These are phyloP conservation scores for Drosophila leontia DNA, from an alignment of 1,140 invertebrate genomes.

Conservation along the genomic window DNA sequence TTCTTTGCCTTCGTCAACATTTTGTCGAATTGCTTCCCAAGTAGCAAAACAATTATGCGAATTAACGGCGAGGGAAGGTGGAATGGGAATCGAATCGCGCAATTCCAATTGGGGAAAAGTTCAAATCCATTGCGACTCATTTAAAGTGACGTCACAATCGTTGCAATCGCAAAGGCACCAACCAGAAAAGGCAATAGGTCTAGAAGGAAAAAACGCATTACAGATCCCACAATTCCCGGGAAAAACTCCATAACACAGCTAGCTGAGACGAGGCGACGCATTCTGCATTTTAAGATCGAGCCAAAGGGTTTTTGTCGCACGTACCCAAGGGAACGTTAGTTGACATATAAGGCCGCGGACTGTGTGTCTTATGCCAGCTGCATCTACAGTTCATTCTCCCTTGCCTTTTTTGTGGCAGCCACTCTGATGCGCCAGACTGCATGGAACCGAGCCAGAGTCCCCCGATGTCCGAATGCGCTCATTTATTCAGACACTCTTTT, in stretches of 20 bases:
- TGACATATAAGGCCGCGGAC: slow-evolving; percentile 42
- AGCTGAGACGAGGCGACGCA: slow-evolving; percentile 15
- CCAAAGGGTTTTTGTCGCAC: slow-evolving; percentile 46
- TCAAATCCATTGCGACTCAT: slow-evolving; percentile 42
- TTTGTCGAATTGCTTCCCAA: slow-evolving; percentile 59
- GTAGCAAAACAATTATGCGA: slow-evolving; percentile 57
- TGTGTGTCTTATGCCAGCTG: slow-evolving; percentile 13
- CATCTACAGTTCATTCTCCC: slow-evolving; percentile 14
- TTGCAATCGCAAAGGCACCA: not conserved
- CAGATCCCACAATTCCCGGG: slow-evolving; percentile 44
- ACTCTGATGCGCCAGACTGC: slow-evolving; percentile 44
- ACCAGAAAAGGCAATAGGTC: slow-evolving; percentile 26
- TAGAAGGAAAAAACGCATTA: slow-evolving; percentile 31
- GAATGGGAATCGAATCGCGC: slow-evolving; percentile 12
- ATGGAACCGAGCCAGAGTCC: slow-evolving; percentile 29
- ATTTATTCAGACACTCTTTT: slow-evolving; percentile 39
- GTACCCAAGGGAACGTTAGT: slow-evolving; percentile 55
- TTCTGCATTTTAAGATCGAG: slow-evolving; percentile 55
- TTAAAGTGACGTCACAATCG: slow-evolving; percentile 42
- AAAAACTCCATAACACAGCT: slow-evolving; percentile 48
- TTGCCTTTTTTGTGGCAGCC: slow-evolving; percentile 18
- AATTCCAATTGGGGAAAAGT: slow-evolving; percentile 31
- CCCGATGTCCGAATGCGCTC: slow-evolving; percentile 5
- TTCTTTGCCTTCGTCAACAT: slow-evolving; percentile 37
- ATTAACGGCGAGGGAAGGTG: slow-evolving; percentile 11